Percentiles rank a stretch among this genome's conserved stretches.
Conservation (phyloP, 1,140 invertebrate species). For the Diploscapter pachys region DNA sequence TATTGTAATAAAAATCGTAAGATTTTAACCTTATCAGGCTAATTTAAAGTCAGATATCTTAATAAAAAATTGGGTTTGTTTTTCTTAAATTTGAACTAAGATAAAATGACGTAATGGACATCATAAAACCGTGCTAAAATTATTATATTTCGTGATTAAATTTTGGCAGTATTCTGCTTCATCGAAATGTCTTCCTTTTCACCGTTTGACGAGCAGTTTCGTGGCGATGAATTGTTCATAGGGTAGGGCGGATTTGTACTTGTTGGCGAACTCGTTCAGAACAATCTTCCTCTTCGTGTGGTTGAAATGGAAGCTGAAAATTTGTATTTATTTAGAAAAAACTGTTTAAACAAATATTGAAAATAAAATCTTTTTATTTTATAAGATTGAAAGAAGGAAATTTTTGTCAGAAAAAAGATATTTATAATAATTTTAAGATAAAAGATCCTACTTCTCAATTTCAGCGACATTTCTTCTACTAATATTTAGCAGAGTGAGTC, state of each 20-base stretch:
- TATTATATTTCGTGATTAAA: too few species aligned
- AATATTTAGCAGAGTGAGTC: slow-evolving; percentile 38
- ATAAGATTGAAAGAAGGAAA: not conserved
- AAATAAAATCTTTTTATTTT: not conserved
- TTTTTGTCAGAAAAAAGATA: not conserved
- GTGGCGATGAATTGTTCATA: slow-evolving; percentile 29
- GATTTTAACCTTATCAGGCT: too few species aligned
- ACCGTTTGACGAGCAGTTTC: too few species aligned
- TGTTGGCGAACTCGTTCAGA: slow-evolving; percentile 32
- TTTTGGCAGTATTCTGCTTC: too few species aligned
- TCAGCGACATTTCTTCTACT: slow-evolving; percentile 35
- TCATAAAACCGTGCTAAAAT: too few species aligned
- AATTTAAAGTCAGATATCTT: too few species aligned
- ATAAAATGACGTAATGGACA: too few species aligned
- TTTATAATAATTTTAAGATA: not conserved
- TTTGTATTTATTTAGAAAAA: not conserved
- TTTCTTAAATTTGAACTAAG: too few species aligned
- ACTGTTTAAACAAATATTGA: not conserved
- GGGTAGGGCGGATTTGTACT: slow-evolving; percentile 18
- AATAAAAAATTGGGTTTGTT: too few species aligned
- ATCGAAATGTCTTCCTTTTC: too few species aligned
- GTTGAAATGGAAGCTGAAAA: slow-evolving; percentile 25
- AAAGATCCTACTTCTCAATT: slow-evolving; percentile 33
- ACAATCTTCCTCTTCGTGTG: slow-evolving; percentile 23
- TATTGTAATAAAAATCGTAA: too few species aligned